Evolutionary conservation across 2,888 invertebrate species (phyloP), one percentile per base, ranked within the genome.

Genomic region (Isoperla grammatica): DNA sequence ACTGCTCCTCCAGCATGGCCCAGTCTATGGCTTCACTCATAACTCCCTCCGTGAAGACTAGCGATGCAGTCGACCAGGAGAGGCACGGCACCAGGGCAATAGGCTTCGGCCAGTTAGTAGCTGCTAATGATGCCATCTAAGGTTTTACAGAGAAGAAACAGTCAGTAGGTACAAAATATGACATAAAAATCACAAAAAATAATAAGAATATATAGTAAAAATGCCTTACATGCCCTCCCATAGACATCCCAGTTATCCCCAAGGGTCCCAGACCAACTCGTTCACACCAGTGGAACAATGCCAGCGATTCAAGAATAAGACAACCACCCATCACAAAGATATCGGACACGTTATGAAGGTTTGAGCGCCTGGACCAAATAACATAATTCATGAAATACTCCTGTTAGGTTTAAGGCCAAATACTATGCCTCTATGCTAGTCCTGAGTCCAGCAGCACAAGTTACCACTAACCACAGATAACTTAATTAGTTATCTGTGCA

Each of bases 251-350:
- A 29, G 95, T 94, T 57, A 98, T 83, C 55, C 95, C 96, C 19
- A 98, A 79, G 0, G 98, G 97, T 11, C 95, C 95, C 68, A 88
- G 88, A 12, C 95, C 96, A 71, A 90, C 84, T 58, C 83, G 78
- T 75, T 95, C 92, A 73, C 94, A 93, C 96, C 96, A 98, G 75
- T 95, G 88, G 66, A 98, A 82, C 65, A 99, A 78, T 53, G 90
- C 95, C 67, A 95, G 77, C 42, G 92, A 88, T 78, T 99, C 99
- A 68, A 97, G 80, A 64, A 98, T 90, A 61, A 99, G 79, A 71
- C 96, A 94, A 45, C 95, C 97, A 60, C 98, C 98, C 98, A 99
- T 99, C 65, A 98, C 92, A 80, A 99, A 97, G 72, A 99, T 89
- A 74, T 99, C 98, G 17, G 94, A 92, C 2, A 98, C 97, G 77